Percentiles rank a stretch among this genome's conserved stretches.
Evolutionary conservation across 2,113 vertebrate genomes (phyloP).

Genomic region (Hipposideros armiger): DNA sequence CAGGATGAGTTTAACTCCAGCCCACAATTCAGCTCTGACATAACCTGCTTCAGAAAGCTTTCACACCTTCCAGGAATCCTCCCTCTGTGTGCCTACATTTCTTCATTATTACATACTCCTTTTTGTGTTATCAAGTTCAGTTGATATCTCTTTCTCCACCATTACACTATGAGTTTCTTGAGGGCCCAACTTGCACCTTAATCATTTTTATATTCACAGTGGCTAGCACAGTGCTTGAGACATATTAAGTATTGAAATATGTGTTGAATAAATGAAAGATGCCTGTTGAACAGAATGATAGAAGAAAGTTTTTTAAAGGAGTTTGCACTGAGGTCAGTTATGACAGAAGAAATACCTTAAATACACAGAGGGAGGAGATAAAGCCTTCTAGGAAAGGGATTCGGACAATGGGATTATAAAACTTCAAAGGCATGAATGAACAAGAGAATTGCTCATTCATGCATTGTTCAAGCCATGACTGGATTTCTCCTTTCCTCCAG

Average conservation of each 20-base stretch:
- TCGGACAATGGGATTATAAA: background rate
- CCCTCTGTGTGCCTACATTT: background rate
- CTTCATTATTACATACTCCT: background rate
- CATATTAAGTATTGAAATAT: background rate
- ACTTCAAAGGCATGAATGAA: background rate
- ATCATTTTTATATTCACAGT: background rate
- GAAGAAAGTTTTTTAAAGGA: background rate
- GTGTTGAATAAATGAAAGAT: slow-evolving; percentile 3
- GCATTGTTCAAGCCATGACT: background rate
- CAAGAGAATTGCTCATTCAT: background rate
- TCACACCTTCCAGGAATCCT: background rate
- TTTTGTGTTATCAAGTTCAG: background rate
- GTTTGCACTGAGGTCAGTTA: background rate
- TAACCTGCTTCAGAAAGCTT: background rate
- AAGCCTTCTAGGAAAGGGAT: background rate
- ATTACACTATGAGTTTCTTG: background rate
- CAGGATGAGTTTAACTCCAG: background rate
- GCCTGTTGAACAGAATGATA: background rate
- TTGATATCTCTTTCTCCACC: background rate
- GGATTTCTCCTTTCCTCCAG: background rate
- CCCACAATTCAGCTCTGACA: background rate
- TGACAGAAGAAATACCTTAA: background rate
- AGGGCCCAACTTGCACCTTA: background rate
- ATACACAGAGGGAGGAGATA: background rate
- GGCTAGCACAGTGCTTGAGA: background rate